Evolutionary conservation across 2,888 invertebrate genomes (phyloP).

Genomic region (Spisula subtruncata): DNA sequence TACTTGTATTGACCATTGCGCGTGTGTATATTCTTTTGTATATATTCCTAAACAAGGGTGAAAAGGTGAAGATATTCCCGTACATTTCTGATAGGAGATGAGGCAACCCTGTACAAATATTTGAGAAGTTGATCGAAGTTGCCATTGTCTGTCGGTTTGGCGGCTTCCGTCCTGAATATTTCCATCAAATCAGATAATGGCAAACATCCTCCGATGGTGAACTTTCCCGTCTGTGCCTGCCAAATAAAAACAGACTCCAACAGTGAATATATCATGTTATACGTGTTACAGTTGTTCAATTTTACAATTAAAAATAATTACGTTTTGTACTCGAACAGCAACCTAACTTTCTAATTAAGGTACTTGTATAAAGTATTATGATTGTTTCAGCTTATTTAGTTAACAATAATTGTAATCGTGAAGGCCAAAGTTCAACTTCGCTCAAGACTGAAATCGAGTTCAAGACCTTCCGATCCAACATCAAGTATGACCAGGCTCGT

Average conservation of each 20-base stretch:
- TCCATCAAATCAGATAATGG: slow-evolving; percentile 90
- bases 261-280: too few relatives aligned
- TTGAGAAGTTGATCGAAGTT: slow-evolving; percentile 70
- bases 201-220: slow-evolving; percentile 90
- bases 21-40: too few relatives aligned
- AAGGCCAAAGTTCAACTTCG: background rate
- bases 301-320: too few relatives aligned
- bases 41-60: too few relatives aligned
- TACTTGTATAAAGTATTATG: too few relatives aligned
- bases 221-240: slow-evolving; percentile 80
- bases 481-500: too few relatives aligned
- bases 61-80: background rate
- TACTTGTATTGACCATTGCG: too few relatives aligned
- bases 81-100: slow-evolving; percentile 78
- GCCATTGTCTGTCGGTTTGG: slow-evolving; percentile 89
- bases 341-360: too few relatives aligned
- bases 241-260: background rate
- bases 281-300: too few relatives aligned
- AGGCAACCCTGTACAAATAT: slow-evolving; percentile 74
- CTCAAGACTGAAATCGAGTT: background rate
- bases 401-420: background rate
- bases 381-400: background rate
- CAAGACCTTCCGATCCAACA: background rate
- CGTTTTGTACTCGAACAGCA: too few relatives aligned
- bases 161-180: slow-evolving; percentile 88